A percentile compares a stretch with the other conserved stretches of the same genome.
These are phyloP conservation scores for Buathra laborator DNA, from an alignment of 2,888 invertebrate species.

Conservation along the genomic window DNA sequence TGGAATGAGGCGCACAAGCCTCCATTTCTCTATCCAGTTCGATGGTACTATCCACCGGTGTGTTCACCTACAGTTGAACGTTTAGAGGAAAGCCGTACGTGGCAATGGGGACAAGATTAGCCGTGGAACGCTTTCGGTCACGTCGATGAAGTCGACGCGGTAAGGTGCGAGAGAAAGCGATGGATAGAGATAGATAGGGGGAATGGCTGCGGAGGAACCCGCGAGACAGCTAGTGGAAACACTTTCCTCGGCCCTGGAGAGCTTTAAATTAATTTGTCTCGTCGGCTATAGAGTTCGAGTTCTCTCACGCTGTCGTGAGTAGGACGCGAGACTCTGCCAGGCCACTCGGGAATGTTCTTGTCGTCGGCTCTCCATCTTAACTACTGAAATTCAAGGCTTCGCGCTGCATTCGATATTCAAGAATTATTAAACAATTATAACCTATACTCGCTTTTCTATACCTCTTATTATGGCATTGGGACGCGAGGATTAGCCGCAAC, in stretches of 20 bases:
- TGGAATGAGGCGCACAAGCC: neutral
- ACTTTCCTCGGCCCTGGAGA: constrained; percentile 44
- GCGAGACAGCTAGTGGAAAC: constrained; percentile 46
- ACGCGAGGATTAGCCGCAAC: neutral
- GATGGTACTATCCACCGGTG: constrained; percentile 9
- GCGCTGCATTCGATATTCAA: neutral
- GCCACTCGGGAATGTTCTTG: constrained; percentile 44
- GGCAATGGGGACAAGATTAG: constrained; percentile 37
- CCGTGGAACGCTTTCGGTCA: constrained; percentile 15
- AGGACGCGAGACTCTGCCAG: constrained; percentile 26
- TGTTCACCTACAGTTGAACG: constrained; percentile 14
- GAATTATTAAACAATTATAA: constrained; percentile 9
- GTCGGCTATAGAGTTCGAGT: constrained; percentile 32
- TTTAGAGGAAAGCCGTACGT: constrained; percentile 25
- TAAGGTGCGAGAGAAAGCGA: constrained; percentile 25
- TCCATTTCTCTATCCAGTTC: constrained; percentile 22
- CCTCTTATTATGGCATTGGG: neutral
- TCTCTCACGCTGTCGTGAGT: constrained; percentile 25
- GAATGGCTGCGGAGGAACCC: constrained; percentile 20
- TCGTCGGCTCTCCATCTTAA: constrained; percentile 30
- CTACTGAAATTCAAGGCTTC: neutral
- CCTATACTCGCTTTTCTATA: neutral
- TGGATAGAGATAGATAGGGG: constrained; percentile 37
- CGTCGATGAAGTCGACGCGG: constrained; percentile 31
- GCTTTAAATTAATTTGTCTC: constrained; percentile 68